Evolutionary conservation across 1,140 invertebrate genomes (phyloP).

Genomic region (Leptinotarsa undecemlineata): DNA sequence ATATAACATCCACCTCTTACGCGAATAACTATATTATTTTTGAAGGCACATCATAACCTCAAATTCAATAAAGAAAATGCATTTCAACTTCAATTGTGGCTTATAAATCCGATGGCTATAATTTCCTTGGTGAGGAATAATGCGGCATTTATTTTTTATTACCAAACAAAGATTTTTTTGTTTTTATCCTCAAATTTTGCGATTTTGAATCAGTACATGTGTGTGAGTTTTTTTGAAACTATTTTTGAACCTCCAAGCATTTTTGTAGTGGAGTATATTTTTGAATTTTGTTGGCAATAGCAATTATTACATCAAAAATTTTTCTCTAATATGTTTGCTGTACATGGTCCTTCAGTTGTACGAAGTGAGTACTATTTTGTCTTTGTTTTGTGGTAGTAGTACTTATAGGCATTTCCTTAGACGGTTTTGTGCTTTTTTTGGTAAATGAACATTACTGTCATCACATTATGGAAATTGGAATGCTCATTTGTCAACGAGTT

Average conservation of each 20-base stretch:
- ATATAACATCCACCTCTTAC: too few species aligned
- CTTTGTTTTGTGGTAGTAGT: conserved; percentile 53
- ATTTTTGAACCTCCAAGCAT: conserved; percentile 52
- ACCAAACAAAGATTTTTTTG: neutral
- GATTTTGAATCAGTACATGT: conserved; percentile 54
- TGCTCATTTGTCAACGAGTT: conserved; percentile 31
- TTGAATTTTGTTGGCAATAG: conserved; percentile 46
- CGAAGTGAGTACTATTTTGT: conserved; percentile 55
- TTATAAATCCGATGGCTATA: neutral
- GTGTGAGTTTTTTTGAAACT: conserved; percentile 54
- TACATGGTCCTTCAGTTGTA: conserved; percentile 53
- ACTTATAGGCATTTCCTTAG: conserved; percentile 23
- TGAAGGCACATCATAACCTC: neutral
- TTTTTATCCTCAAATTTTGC: conserved; percentile 8
- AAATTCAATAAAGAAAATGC: neutral
- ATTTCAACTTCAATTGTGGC: neutral
- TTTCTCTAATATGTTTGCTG: conserved; percentile 56
- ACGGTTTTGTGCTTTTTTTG: conserved; percentile 37
- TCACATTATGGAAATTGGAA: conserved; percentile 4
- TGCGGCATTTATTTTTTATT: neutral
- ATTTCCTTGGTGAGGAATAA: too few species aligned
- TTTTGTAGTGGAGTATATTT: conserved; percentile 56
- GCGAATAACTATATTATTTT: too few species aligned
- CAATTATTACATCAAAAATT: conserved; percentile 54
- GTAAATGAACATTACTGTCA: conserved; percentile 20